These are phyloP conservation scores for Trypoxylon attenuatum DNA, from an alignment of 2,888 invertebrate genomes.

Conservation along the genomic window DNA sequence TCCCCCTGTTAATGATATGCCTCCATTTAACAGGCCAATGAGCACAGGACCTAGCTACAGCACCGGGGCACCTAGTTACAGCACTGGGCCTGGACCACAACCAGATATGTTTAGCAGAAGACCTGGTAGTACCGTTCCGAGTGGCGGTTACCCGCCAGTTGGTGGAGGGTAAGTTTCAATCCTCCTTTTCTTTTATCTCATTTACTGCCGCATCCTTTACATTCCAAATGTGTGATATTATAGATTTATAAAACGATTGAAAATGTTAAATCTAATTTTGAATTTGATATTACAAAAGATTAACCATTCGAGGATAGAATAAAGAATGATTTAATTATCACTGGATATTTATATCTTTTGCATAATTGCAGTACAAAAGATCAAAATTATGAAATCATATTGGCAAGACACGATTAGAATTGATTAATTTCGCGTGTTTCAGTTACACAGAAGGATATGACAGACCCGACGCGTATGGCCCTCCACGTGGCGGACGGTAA, in stretches of 20 bases:
- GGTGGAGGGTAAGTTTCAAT: slow-evolving; percentile 68
- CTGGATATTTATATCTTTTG: background rate
- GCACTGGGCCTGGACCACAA: slow-evolving; percentile 72
- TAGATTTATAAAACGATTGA: too few relatives aligned
- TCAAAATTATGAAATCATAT: too few relatives aligned
- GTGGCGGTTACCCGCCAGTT: slow-evolving; percentile 70
- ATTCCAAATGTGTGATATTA: too few relatives aligned
- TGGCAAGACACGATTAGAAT: background rate
- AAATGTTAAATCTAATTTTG: too few relatives aligned
- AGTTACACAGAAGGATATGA: slow-evolving; percentile 72
- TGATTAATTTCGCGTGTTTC: slow-evolving; percentile 31
- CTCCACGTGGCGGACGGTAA: slow-evolving; percentile 73
- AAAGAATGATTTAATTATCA: background rate
- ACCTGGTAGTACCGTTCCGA: slow-evolving; percentile 70
- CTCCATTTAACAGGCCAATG: slow-evolving; percentile 67
- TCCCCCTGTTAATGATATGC: slow-evolving; percentile 54
- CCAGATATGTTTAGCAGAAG: slow-evolving; percentile 73
- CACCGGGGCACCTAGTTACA: slow-evolving; percentile 70
- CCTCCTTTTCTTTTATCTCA: background rate
- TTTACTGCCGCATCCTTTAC: background rate
- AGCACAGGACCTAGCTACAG: slow-evolving; percentile 64
- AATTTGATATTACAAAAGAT: too few relatives aligned
- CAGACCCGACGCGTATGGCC: slow-evolving; percentile 72
- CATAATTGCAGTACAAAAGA: background rate
- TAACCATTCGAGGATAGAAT: too few relatives aligned